Evolutionary conservation across 2,797 vertebrate genomes (phyloP).

Genomic region (Phataginus tricuspis): DNA sequence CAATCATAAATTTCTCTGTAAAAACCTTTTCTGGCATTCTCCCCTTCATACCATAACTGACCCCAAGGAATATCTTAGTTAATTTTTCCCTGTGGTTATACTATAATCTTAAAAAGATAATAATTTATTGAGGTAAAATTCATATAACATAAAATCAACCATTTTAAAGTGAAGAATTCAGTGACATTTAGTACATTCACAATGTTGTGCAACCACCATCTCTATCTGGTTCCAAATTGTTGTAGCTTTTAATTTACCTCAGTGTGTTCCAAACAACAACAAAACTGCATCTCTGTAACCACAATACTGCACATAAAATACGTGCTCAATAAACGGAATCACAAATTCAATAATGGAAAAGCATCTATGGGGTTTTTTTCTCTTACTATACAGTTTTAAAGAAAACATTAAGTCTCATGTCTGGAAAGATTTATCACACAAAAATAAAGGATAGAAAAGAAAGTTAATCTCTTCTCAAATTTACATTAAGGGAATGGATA

Average conservation of each 20-base stretch:
- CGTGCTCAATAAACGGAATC: constrained; percentile 24
- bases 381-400: constrained; percentile 44
- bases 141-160: constrained; percentile 18
- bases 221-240: background rate
- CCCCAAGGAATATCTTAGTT: background rate
- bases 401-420: background rate
- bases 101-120: background rate
- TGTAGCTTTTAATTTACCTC: constrained; percentile 19
- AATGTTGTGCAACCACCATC: background rate
- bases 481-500: background rate
- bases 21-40: background rate
- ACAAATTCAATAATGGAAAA: background rate
- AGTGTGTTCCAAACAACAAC: background rate
- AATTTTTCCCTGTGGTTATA: background rate
- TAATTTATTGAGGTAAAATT: background rate
- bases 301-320: background rate
- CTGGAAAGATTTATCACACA: background rate
- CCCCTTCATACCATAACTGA: background rate
- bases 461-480: background rate
- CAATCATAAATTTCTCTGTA: background rate
- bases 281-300: background rate
- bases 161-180: background rate
- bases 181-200: background rate
- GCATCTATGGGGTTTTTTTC: background rate
- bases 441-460: background rate